Evolutionary conservation across 2,888 invertebrate genomes (phyloP).

Genomic region (Tetramorium bicarinatum): DNA sequence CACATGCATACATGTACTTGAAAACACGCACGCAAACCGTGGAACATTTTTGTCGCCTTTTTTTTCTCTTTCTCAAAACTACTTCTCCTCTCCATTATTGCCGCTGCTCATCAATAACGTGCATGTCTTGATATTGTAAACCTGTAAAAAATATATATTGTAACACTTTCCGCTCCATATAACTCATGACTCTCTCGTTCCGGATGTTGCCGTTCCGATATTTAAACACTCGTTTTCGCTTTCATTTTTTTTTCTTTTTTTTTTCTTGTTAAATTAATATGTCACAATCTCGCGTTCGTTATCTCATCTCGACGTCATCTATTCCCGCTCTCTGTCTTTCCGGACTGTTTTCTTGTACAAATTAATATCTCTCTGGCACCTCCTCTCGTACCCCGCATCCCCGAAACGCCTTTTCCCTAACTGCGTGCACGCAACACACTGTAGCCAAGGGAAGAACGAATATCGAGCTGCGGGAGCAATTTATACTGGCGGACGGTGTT

Average conservation of each 20-base stretch:
- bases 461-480: slow-evolving; percentile 99
- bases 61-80: slow-evolving; percentile 17
- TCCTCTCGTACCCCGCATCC: slow-evolving; percentile 74
- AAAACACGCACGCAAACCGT: slow-evolving; percentile 59
- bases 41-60: slow-evolving; percentile 42
- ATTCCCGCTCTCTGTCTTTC: slow-evolving; percentile 54
- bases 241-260: slow-evolving; percentile 57
- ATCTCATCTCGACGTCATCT: slow-evolving; percentile 28
- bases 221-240: slow-evolving; percentile 44
- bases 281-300: slow-evolving; percentile 41
- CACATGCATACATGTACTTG: slow-evolving; percentile 35
- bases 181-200: slow-evolving; percentile 55
- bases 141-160: slow-evolving; percentile 57
- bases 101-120: slow-evolving; percentile 59
- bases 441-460: slow-evolving; percentile 99
- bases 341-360: slow-evolving; percentile 65
- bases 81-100: slow-evolving; percentile 41
- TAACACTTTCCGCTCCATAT: slow-evolving; percentile 30
- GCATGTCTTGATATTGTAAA: slow-evolving; percentile 76
- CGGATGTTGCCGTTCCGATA: slow-evolving; percentile 53
- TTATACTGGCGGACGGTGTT: slow-evolving; percentile 99
- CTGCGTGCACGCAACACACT: slow-evolving; percentile 87
- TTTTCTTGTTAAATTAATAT: slow-evolving; percentile 59
- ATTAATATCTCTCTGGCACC: slow-evolving; percentile 72
- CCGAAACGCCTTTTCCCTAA: slow-evolving; percentile 78